Evolutionary conservation across 2,797 vertebrate species (phyloP).

Genomic region (Bradypus variegatus): DNA sequence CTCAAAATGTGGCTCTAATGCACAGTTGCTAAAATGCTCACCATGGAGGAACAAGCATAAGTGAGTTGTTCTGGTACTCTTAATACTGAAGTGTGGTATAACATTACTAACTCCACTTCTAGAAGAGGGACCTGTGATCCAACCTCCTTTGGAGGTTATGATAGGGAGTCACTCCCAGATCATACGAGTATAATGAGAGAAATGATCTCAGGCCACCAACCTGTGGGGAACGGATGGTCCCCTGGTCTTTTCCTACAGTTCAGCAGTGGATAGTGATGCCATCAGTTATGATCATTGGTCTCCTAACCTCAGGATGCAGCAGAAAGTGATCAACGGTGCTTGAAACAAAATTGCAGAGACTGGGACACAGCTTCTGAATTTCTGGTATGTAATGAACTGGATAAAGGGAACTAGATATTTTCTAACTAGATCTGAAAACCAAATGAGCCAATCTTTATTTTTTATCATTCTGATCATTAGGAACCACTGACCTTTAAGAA

Average conservation of each 20-base stretch:
- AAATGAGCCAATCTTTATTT: not conserved
- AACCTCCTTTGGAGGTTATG: not conserved
- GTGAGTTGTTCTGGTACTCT: not conserved
- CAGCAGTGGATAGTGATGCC: not conserved
- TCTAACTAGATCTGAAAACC: slow-evolving; percentile 16
- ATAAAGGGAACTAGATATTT: not conserved
- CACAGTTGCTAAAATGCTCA: not conserved
- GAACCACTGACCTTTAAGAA: not conserved
- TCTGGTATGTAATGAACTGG: not conserved
- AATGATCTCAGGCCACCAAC: not conserved
- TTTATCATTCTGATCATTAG: not conserved
- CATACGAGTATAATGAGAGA: not conserved
- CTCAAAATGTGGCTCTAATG: not conserved
- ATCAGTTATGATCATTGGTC: not conserved
- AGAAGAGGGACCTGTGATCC: not conserved
- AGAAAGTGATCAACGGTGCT: not conserved
- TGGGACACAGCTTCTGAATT: not conserved
- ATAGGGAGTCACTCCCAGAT: not conserved
- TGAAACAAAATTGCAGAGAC: not conserved
- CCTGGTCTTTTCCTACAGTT: not conserved
- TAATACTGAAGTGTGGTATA: not conserved
- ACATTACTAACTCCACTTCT: not conserved
- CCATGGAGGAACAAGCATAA: not conserved
- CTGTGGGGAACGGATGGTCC: not conserved
- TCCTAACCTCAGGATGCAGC: not conserved